Evolutionary conservation across 2,797 vertebrate species (phyloP), one percentile per base, ranked within the genome.

Genomic region (Hippopotamyrus pictus): DNA sequence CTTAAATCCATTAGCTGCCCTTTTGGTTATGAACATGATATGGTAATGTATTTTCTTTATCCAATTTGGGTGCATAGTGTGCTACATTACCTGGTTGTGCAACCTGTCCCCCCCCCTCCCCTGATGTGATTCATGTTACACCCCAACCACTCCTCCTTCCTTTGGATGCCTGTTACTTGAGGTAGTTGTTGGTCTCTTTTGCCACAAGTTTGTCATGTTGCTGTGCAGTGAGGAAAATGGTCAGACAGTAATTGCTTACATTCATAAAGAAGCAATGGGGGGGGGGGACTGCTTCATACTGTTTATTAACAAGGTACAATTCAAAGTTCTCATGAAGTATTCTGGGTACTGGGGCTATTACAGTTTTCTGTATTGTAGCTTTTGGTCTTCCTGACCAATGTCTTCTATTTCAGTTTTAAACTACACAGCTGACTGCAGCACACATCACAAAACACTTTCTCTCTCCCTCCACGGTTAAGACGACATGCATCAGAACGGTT

Each of bases 231-330:
- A 46, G 14, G 76, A 19, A 46, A 82, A 44, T 82, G 76, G 17
- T 46, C 7, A 82, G 19, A 41, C 76, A 46, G 1, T 44, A 44
- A 82, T 46, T n/a, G 46, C 83, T 53, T 51, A 25, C 9, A 29
- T 53, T 85, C 44, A 0, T 85, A 14, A 25, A 85, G 25, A 85
- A 85, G 22, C 8, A 85, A 25, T 4, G 19, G 19, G 54, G 17
- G 17, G 19, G 50, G 7, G 19, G 2, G 5, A 46, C 33, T 83
- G 37, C 14, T 86, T 86, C 3, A 57, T 59, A 17, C 19, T 19
- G 73, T 90, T 90, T 88, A 88, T 84, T 83, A 88, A 65, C 76
- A 48, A 73, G 85, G 33, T 5, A 33, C 54, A 69, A 9, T 79
- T 46, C 9, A 37, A 79, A 79, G 41, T 79, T 79, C 37, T 79